Base-by-base conservation (phyloP, 2,797 vertebrate species). In the Artibeus lituratus region DNA sequence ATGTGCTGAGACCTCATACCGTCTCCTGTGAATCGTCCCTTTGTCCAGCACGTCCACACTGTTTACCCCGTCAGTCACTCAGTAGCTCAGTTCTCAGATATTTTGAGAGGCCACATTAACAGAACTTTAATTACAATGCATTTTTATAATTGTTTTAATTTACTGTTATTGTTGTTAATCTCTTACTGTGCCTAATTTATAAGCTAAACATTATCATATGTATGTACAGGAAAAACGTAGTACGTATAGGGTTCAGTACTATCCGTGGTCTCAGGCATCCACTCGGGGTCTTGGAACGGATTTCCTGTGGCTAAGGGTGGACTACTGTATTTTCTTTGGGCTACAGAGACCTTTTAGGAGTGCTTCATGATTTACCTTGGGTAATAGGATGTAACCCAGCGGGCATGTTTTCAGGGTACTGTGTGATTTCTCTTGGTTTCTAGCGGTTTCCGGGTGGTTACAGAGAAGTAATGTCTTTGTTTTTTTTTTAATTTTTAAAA, bases 341-440 rank as follows among this genome's bases (percentile, higher is more conserved):
- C 69, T 69, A 4, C 44, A 53, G 81, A 87, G 91, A 70, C 16
- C 44, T 77, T 87, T 91, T 3, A 76, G 67, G 72, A 94, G 53
- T n/a, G 69, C 53, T 74, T 76, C 7, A 11, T 55, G 29, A 73
- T 42, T 94, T 86, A 91, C 92, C n/a, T 73, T n/a, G 73, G 78
- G 47, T 89, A 91, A 86, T 37, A 74, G 82, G 62, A 47, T 80
- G 65, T 94, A 94, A 93, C 94, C 69, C 32, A 84, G 87, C 93
- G 76, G 84, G 32, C 70, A 29, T 29, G 21, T 80, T 93, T 80
- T 73, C 47, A 72, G n/a, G 78, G 86, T 57, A 18, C n/a, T 83
- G 39, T 95, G 88, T 81, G 35, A 77, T 94, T 91, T 77, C 47
- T 88, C 22, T 42, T 51, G 70, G 62, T 80, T 94, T 87, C 32